A percentile compares a stretch with the other conserved stretches of the same genome.
Evolutionary conservation across 1,140 invertebrate species (phyloP).

Genomic region (Planococcus citri): DNA sequence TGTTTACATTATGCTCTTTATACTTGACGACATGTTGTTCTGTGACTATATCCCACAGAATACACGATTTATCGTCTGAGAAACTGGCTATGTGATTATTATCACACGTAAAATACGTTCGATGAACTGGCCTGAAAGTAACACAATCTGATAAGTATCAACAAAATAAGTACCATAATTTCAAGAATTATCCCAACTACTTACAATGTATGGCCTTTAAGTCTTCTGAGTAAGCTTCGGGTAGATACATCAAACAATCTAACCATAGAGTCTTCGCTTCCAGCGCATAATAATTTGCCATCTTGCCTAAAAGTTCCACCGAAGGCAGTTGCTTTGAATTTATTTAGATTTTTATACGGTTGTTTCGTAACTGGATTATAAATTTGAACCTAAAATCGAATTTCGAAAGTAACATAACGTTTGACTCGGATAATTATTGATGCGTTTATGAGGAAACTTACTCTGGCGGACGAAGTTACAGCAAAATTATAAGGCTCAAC

Average conservation of each 20-base stretch:
- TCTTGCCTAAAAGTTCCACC: slow-evolving; percentile 75
- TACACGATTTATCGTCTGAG: slow-evolving; percentile 84
- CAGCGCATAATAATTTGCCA: slow-evolving; percentile 70
- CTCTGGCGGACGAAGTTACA: slow-evolving; percentile 75
- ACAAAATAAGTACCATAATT: background rate
- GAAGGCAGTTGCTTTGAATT: slow-evolving; percentile 74
- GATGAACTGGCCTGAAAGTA: slow-evolving; percentile 53
- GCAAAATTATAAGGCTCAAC: slow-evolving; percentile 77
- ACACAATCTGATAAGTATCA: background rate
- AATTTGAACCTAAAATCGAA: slow-evolving; percentile 50
- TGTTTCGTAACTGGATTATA: slow-evolving; percentile 80
- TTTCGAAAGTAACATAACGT: slow-evolving; percentile 8
- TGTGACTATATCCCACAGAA: slow-evolving; percentile 78
- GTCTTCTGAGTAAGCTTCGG: slow-evolving; percentile 57
- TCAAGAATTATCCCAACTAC: slow-evolving; percentile 21
- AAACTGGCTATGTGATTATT: slow-evolving; percentile 72
- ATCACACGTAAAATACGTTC: slow-evolving; percentile 68
- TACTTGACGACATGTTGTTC: slow-evolving; percentile 42
- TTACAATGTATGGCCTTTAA: slow-evolving; percentile 51
- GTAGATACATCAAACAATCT: slow-evolving; percentile 78
- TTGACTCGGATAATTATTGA: slow-evolving; percentile 3
- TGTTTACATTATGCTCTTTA: background rate
- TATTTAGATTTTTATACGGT: slow-evolving; percentile 68
- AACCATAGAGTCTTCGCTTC: slow-evolving; percentile 75
- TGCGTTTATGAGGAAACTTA: slow-evolving; percentile 35